Conservation (phyloP, 37 sponge, comb jelly and placozoan species). For the Beroe ovata region DNA sequence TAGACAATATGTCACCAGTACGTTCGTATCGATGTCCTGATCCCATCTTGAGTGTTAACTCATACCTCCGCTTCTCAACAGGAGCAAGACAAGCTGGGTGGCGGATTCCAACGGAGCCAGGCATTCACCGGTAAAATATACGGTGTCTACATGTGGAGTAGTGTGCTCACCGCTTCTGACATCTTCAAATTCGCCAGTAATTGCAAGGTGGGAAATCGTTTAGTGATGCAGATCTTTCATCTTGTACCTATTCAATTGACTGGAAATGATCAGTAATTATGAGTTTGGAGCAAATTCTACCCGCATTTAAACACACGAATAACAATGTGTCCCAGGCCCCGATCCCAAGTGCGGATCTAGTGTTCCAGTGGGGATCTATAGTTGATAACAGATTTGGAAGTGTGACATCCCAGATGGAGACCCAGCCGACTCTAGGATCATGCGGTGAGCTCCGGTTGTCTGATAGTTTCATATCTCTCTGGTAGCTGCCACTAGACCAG, state of each 20-base stretch:
- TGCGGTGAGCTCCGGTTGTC: slow-evolving; percentile 37
- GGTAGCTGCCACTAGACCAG: too few species aligned
- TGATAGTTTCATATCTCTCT: too few species aligned
- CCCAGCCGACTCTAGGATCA: slow-evolving; percentile 32
- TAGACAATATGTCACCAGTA: too few species aligned
- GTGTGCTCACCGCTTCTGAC: slow-evolving; percentile 3
- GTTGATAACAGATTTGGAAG: not conserved
- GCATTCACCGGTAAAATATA: slow-evolving; percentile 55
- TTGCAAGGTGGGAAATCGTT: slow-evolving; percentile 42
- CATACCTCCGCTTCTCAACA: not conserved
- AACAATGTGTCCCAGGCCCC: slow-evolving; percentile 3
- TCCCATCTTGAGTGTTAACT: too few species aligned
- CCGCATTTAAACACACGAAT: too few species aligned
- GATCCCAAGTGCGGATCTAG: slow-evolving; percentile 8
- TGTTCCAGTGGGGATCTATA: slow-evolving; percentile 33
- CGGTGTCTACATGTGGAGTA: slow-evolving; percentile 62
- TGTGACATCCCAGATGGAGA: slow-evolving; percentile 7
- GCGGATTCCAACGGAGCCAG: slow-evolving; percentile 10
- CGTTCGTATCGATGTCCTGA: too few species aligned
- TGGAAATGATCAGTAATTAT: too few species aligned
- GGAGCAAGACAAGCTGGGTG: slow-evolving; percentile 41
- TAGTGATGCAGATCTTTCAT: too few species aligned
- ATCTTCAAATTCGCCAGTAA: slow-evolving; percentile 22
- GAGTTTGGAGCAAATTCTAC: too few species aligned
- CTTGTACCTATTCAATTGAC: too few species aligned